phyloP scores from a whole-genome alignment of 2,113 vertebrate genomes.

The Xerus inauris region DNA sequence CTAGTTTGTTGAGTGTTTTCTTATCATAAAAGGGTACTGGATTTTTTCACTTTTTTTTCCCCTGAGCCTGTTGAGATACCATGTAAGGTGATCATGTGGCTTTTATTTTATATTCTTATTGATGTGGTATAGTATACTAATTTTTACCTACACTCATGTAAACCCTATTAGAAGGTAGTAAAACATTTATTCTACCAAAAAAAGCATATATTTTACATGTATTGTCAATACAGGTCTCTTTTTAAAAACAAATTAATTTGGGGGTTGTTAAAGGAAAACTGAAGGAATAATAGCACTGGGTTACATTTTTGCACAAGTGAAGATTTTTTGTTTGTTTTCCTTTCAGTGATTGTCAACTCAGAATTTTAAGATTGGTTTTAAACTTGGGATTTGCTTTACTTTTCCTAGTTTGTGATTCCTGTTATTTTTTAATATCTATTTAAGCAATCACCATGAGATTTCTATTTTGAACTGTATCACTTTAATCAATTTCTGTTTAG shows the following conservation, averaged over 20 bases:
- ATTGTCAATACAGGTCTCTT: background rate
- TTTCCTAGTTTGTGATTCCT: slow-evolving; percentile 3
- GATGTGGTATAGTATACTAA: background rate
- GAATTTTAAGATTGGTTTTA: slow-evolving; percentile 43
- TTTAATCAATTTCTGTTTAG: slow-evolving; percentile 66
- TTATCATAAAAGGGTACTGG: background rate
- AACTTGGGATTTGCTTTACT: slow-evolving; percentile 39
- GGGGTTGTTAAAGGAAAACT: background rate
- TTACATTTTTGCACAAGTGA: slow-evolving; percentile 6
- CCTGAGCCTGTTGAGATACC: background rate
- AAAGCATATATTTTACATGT: background rate
- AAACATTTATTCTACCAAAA: background rate
- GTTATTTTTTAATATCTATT: slow-evolving; percentile 10
- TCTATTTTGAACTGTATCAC: slow-evolving; percentile 4
- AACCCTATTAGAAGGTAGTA: background rate
- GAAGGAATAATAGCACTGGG: background rate
- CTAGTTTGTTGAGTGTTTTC: background rate
- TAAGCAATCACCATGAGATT: background rate
- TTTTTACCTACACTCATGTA: slow-evolving; percentile 1
- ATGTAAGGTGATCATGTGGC: background rate
- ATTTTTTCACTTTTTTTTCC: background rate
- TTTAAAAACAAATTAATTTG: background rate
- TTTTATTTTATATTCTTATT: slow-evolving; percentile 32
- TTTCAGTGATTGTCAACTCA: background rate
- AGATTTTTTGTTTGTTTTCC: slow-evolving; percentile 1